Percentiles rank a stretch among this genome's conserved stretches.
Evolutionary conservation across 2,797 vertebrate genomes (phyloP).

Genomic region (Numenius phaeopus): DNA sequence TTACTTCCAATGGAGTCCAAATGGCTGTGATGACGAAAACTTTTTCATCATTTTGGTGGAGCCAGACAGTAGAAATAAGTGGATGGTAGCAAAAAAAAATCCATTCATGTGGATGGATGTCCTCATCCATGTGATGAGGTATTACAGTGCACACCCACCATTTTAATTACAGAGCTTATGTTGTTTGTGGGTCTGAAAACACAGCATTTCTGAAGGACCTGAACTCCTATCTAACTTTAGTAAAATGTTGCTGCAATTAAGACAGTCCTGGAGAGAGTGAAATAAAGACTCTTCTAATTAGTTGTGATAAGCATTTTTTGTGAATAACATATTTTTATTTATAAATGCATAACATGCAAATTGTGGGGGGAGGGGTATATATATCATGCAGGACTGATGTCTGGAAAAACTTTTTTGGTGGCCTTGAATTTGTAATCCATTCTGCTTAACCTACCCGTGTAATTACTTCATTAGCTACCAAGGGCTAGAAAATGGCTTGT

Average conservation of each 20-base stretch:
- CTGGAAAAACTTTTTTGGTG: background rate
- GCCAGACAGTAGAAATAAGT: conserved; percentile 4
- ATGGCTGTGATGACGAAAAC: background rate
- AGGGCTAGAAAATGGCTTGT: conserved; percentile 4
- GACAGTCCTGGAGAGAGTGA: background rate
- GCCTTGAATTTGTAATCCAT: background rate
- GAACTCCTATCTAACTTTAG: background rate
- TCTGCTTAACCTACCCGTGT: background rate
- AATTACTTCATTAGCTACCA: background rate
- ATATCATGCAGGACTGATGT: too few relatives aligned
- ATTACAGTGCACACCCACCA: background rate
- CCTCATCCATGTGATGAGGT: background rate
- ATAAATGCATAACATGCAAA: background rate
- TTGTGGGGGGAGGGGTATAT: rapidly evolving
- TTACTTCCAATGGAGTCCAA: background rate
- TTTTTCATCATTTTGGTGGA: background rate
- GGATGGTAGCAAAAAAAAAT: background rate
- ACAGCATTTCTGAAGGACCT: background rate
- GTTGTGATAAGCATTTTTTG: background rate
- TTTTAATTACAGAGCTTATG: background rate
- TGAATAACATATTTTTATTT: background rate
- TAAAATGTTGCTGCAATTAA: background rate
- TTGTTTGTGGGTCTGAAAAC: background rate
- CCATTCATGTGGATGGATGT: background rate
- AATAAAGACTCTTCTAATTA: background rate